Base-by-base conservation (phyloP, 2,888 invertebrate species). In the Coronaproctus castanopsis region DNA sequence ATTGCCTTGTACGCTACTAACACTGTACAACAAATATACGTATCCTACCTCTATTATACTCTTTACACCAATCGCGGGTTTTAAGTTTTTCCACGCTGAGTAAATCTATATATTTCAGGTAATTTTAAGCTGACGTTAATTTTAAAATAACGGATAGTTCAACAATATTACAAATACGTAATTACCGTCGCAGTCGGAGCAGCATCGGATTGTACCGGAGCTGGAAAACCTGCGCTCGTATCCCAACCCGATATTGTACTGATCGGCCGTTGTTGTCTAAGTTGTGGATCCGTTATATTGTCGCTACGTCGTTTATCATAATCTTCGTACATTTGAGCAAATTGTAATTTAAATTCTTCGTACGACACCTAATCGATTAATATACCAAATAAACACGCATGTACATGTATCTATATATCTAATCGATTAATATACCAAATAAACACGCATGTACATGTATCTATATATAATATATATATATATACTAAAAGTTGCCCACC, bases 181-280 rank as follows among this genome's bases (percentile, higher is more conserved):
- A n/a, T n/a, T n/a, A n/a, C n/a, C n/a, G n/a, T n/a, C n/a, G n/a
- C n/a, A n/a, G n/a, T n/a, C n/a, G n/a, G n/a, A n/a, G n/a, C n/a
- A n/a, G n/a, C n/a, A n/a, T n/a, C n/a, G n/a, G n/a, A n/a, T n/a
- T n/a, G n/a, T n/a, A n/a, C n/a, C n/a, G n/a, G n/a, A n/a, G n/a
- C 14, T 5, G 36, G 14, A 36, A 8, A 36, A 36, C 36, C 36
- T 8, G 8, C 14, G 14, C 14, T 36, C 8, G 36, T 8, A 70
- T 90, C 89, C 88, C 89, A 89, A 59, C 95, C 95, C 0, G 92
- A 93, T 68, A 95, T 95, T 54, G 95, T 96, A 71, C 91, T 92
- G 65, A 95, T 92, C 20, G 95, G 95, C 53, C 89, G 80, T 67
- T 91, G 89, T 70, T 89, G 89, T 20, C 93, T 76, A 65, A 93